A percentile compares a stretch with the other conserved stretches of the same genome.
These are phyloP conservation scores for Tipula lateralis DNA, from an alignment of 2,888 invertebrate species.

Conservation along the genomic window DNA sequence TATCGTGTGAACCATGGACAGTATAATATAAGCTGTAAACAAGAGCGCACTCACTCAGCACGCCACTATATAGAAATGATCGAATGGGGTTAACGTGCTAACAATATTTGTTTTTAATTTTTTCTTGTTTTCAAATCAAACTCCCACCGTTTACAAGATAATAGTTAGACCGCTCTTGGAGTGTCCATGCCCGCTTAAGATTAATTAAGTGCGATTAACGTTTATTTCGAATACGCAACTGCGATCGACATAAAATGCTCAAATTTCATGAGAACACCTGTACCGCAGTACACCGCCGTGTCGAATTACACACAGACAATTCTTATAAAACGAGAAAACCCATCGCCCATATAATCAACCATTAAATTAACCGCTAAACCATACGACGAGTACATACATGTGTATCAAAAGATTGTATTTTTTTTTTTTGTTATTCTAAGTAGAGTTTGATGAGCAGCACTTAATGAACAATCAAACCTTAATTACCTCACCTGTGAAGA, in stretches of 20 bases:
- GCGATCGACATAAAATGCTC: background rate
- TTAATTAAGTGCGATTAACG: slow-evolving; percentile 19
- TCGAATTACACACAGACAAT: background rate
- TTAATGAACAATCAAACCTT: background rate
- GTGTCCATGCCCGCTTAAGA: background rate
- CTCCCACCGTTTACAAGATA: background rate
- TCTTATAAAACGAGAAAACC: background rate
- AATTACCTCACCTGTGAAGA: background rate
- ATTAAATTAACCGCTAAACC: background rate
- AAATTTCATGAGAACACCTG: background rate
- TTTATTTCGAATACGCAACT: background rate
- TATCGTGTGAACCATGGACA: background rate
- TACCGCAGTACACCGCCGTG: background rate
- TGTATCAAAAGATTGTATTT: too few species aligned
- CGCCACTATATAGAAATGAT: background rate
- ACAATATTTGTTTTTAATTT: background rate
- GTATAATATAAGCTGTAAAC: background rate
- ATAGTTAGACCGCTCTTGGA: background rate
- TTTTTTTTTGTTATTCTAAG: too few species aligned
- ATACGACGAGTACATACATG: background rate
- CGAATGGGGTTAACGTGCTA: slow-evolving; percentile 19
- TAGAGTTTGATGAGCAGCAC: background rate
- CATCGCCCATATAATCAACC: background rate
- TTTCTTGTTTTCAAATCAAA: background rate
- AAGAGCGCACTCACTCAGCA: background rate